These are phyloP conservation scores for Cheiracanthium punctorium DNA, from an alignment of 2,888 invertebrate genomes.

Conservation along the genomic window DNA sequence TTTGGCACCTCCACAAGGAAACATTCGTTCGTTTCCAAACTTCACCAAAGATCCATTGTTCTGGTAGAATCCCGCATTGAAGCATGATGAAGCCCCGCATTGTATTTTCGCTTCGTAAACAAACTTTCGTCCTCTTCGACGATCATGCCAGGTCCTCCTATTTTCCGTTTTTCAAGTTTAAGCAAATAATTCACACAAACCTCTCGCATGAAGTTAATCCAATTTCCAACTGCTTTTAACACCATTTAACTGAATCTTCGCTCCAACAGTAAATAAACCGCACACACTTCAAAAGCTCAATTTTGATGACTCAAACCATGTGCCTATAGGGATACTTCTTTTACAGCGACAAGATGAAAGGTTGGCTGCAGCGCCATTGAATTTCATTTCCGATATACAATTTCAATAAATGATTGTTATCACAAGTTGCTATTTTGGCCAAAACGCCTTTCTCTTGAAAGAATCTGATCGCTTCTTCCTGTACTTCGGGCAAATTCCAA, in stretches of 20 bases:
- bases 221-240: constrained; percentile 13
- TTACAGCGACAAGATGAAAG: neutral
- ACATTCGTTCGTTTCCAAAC: neutral
- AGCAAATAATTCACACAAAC: constrained; percentile 3
- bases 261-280: too few relatives aligned
- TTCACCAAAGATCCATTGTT: neutral
- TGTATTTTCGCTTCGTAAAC: neutral
- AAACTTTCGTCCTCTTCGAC: neutral
- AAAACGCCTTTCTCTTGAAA: too few relatives aligned
- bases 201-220: constrained; percentile 23
- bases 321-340: neutral
- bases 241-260: too few relatives aligned
- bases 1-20: neutral
- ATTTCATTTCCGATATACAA: too few relatives aligned
- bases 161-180: constrained; percentile 23
- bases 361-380: too few relatives aligned
- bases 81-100: too few relatives aligned
- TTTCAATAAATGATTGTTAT: too few relatives aligned
- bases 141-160: neutral
- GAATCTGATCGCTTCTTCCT: too few relatives aligned
- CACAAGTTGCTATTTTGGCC: too few relatives aligned
- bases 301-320: neutral
- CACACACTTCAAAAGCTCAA: neutral
- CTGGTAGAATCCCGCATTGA: neutral
- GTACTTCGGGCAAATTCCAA: too few relatives aligned